Conservation (phyloP, 2,888 invertebrate genomes). For the Xiphydria camelus region DNA sequence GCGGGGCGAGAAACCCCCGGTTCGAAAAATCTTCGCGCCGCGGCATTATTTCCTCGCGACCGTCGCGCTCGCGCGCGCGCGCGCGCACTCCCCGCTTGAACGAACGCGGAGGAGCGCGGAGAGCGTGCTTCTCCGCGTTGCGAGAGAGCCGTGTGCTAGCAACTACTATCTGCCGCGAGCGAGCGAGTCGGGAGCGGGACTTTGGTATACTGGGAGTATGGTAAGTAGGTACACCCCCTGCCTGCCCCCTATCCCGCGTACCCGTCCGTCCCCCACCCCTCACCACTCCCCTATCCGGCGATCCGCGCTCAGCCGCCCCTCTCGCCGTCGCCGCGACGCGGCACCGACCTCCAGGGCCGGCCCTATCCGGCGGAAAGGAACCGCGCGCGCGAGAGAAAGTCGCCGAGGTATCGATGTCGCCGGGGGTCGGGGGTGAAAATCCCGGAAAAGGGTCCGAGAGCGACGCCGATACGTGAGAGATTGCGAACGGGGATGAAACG, state of each 20-base stretch:
- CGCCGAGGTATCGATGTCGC: no score
- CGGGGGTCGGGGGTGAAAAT: no score
- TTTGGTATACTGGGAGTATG: conserved; percentile 55
- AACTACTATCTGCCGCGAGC: conserved; percentile 51
- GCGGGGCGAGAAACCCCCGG: no score
- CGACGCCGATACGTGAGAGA: no score
- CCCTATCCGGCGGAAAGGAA: neutral
- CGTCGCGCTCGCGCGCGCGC: conserved; percentile 12
- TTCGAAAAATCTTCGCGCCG: no score
- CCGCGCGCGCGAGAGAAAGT: no score
- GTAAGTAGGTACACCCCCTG: conserved; percentile 56
- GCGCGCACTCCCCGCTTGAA: conserved; percentile 13
- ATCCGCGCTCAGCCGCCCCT: conserved; percentile 25
- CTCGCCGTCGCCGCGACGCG: conserved; percentile 15
- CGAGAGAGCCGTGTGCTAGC: conserved; percentile 43
- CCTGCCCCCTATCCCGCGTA: conserved; percentile 26
- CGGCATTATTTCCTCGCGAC: conserved; percentile 23
- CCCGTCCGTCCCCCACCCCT: conserved; percentile 24
- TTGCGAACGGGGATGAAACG: no score
- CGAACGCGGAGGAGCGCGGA: neutral
- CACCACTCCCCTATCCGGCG: conserved; percentile 20
- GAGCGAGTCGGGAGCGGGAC: conserved; percentile 45
- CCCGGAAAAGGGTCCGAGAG: no score
- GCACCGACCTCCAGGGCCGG: conserved; percentile 36
- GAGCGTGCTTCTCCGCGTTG: conserved; percentile 18